A percentile compares a stretch with the other conserved stretches of the same genome.
phyloP scores from a whole-genome alignment of 2,113 vertebrate genomes.

The Odocoileus virginianus region DNA sequence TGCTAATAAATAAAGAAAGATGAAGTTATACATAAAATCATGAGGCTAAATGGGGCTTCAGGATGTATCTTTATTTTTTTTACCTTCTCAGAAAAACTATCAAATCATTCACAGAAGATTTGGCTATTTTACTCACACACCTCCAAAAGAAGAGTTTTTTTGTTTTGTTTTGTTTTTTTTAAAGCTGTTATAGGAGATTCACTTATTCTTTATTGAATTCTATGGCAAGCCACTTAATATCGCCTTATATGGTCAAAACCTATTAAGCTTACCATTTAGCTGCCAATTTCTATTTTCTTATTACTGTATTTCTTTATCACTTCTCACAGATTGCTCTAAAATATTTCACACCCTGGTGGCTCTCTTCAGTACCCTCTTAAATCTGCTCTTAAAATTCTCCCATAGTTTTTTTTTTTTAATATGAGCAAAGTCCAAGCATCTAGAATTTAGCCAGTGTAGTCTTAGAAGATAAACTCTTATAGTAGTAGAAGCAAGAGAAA shows the following conservation, averaged over 20 bases:
- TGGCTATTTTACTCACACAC: neutral
- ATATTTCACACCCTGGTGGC: neutral
- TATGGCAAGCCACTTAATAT: neutral
- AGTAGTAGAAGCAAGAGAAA: neutral
- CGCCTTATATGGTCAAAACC: neutral
- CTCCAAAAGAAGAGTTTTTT: neutral
- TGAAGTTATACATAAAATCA: conserved; percentile 28
- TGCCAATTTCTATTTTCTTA: neutral
- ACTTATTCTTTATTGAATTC: conserved; percentile 12
- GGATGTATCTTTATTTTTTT: neutral
- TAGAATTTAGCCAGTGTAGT: neutral
- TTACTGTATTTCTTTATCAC: neutral
- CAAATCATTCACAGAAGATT: neutral
- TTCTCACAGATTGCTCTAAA: neutral
- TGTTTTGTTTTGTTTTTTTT: neutral
- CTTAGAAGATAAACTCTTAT: neutral
- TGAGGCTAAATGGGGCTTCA: neutral
- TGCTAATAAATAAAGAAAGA: conserved; percentile 38
- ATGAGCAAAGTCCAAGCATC: neutral
- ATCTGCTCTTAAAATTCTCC: conserved; percentile 3
- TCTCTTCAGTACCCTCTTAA: neutral
- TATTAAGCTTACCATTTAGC: neutral
- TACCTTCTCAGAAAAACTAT: neutral
- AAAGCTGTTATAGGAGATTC: neutral
- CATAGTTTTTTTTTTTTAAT: neutral